Percentiles rank a stretch among this genome's conserved stretches.
Evolutionary conservation across 2,113 vertebrate genomes (phyloP).

Genomic region (Rafetus swinhoei): DNA sequence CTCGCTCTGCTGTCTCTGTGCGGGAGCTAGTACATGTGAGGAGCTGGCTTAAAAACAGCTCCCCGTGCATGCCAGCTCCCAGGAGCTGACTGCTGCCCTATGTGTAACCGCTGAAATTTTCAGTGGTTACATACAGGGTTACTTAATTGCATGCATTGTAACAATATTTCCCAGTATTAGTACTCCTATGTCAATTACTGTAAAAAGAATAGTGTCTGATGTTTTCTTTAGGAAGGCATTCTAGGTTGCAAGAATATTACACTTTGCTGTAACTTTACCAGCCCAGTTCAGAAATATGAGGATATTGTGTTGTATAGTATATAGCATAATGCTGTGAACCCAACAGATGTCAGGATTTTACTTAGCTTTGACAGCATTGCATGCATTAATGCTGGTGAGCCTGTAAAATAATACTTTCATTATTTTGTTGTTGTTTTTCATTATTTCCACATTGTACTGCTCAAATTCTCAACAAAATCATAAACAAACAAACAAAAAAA

Average conservation of each 20-base stretch:
- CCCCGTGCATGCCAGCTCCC: no score
- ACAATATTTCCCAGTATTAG: not conserved
- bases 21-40: no score
- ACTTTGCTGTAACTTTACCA: not conserved
- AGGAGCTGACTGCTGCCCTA: no score
- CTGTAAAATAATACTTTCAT: not conserved
- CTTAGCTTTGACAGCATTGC: not conserved
- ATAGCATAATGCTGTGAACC: not conserved
- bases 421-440: not conserved
- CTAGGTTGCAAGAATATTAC: not conserved
- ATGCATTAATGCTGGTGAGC: not conserved
- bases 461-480: not conserved
- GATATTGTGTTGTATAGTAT: not conserved
- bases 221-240: not conserved
- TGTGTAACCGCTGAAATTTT: no score
- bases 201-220: not conserved
- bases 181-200: not conserved
- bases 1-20: no score
- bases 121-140: no score
- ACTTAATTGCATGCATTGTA: no score
- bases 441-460: not conserved
- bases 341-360: not conserved
- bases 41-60: no score
- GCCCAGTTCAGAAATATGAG: not conserved
- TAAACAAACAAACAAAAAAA: not conserved